phyloP scores from a whole-genome alignment of 2,797 vertebrate genomes.

The Takifugu ocellatus region DNA sequence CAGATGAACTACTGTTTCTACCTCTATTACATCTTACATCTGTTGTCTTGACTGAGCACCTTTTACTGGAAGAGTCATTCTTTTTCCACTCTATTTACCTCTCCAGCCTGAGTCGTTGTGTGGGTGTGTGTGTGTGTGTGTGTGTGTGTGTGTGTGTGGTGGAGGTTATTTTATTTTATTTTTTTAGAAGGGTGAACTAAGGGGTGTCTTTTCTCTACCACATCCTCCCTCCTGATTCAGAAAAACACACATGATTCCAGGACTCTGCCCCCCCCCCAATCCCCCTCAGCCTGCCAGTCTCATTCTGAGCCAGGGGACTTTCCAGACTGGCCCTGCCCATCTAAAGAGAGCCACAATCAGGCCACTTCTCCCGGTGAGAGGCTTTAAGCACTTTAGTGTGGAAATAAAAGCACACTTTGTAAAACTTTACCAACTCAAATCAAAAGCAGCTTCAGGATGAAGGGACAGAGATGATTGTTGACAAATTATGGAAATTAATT shows the following conservation, averaged over 20 bases:
- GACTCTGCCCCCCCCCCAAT: slow-evolving; percentile 53
- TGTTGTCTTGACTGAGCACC: slow-evolving; percentile 48
- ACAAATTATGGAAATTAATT: slow-evolving; percentile 46
- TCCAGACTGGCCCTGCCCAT: slow-evolving; percentile 73
- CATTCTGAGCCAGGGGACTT: slow-evolving; percentile 78
- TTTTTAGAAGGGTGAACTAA: slow-evolving; percentile 51
- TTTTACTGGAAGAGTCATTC: slow-evolving; percentile 68
- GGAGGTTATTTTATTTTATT: slow-evolving; percentile 22
- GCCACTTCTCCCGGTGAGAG: slow-evolving; percentile 43
- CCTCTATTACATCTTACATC: slow-evolving; percentile 23
- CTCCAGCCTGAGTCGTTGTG: slow-evolving; percentile 47
- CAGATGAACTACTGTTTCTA: slow-evolving; percentile 64
- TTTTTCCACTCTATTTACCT: slow-evolving; percentile 50
- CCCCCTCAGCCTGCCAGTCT: slow-evolving; percentile 55
- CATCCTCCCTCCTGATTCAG: slow-evolving; percentile 72
- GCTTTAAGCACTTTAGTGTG: slow-evolving; percentile 21
- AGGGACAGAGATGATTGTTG: slow-evolving; percentile 20
- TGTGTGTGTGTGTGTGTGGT: slow-evolving; percentile 43
- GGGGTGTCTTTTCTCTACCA: slow-evolving; percentile 72
- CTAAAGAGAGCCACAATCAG: slow-evolving; percentile 58
- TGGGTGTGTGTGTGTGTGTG: slow-evolving; percentile 42
- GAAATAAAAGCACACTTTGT: background rate
- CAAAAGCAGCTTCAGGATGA: slow-evolving; percentile 10
- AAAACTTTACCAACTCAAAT: background rate
- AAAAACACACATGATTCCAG: slow-evolving; percentile 71